Conservation (phyloP, 2,113 vertebrate species). For the Sorex fumeus region DNA sequence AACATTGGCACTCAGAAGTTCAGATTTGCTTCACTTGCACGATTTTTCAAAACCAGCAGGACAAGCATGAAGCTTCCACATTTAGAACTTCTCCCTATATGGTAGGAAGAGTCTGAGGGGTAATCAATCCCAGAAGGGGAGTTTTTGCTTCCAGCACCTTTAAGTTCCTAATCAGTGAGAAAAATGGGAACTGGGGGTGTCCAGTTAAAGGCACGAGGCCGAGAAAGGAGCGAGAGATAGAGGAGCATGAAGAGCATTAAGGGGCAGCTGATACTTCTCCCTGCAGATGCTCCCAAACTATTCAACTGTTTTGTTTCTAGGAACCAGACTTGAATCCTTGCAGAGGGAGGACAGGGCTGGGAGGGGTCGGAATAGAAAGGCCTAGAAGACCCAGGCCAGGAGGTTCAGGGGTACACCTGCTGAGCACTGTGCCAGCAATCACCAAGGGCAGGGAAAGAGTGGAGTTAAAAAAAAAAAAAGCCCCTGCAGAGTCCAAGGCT, state of each 20-base stretch:
- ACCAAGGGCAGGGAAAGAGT: no score
- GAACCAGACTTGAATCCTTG: constrained; percentile 35
- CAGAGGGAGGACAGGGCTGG: not conserved
- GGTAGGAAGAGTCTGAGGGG: not conserved
- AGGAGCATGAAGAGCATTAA: not conserved
- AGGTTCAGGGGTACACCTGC: not conserved
- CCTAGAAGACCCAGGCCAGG: not conserved
- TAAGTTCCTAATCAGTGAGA: constrained; percentile 25
- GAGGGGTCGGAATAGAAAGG: not conserved
- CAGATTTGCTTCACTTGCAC: not conserved
- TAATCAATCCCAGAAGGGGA: constrained; percentile 23
- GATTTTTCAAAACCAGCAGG: constrained; percentile 61
- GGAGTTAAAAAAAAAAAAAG: no score
- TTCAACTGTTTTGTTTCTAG: not conserved
- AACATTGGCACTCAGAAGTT: not conserved
- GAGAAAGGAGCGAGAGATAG: not conserved
- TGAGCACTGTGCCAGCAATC: not conserved
- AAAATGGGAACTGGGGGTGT: not conserved
- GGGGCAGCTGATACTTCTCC: not conserved
- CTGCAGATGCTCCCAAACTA: not conserved
- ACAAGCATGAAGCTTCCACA: constrained; percentile 14
- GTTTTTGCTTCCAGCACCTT: constrained; percentile 29
- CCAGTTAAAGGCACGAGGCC: constrained; percentile 29
- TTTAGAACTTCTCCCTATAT: constrained; percentile 64
- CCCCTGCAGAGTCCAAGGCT: not conserved